Conservation (phyloP, 2,113 vertebrate genomes). For the Paratilapia polleni region DNA sequence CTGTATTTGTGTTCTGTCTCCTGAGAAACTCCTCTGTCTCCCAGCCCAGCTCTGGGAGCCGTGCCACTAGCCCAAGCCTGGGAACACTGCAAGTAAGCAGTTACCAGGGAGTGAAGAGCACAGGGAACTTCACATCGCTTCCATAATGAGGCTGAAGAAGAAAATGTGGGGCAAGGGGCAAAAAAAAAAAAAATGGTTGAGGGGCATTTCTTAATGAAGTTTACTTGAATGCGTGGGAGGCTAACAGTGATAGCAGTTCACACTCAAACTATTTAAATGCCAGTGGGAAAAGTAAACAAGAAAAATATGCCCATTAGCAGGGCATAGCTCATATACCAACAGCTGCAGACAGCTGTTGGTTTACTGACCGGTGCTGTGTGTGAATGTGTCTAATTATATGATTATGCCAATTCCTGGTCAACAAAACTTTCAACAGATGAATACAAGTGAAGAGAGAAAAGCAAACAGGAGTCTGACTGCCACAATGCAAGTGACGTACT, state of each 20-base stretch:
- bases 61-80: conserved; percentile 77
- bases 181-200: conserved; percentile 16
- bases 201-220: conserved; percentile 26
- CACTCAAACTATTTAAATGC: not conserved
- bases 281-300: conserved; percentile 22
- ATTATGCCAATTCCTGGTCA: not conserved
- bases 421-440: not conserved
- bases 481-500: not conserved
- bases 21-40: conserved; percentile 77
- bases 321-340: not conserved
- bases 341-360: conserved; percentile 17
- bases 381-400: not conserved
- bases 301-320: not conserved
- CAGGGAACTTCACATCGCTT: conserved; percentile 24
- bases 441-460: not conserved
- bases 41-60: conserved; percentile 72
- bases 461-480: not conserved
- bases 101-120: conserved; percentile 66
- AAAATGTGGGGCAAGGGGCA: conserved; percentile 18
- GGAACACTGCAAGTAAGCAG: conserved; percentile 69
- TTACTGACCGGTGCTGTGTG: not conserved
- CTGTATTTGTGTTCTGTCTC: conserved; percentile 78
- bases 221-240: not conserved
- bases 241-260: not conserved
- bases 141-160: conserved; percentile 10